Evolutionary conservation across 53 echinoderm and acorn worm genomes (phyloP), one percentile per base, ranked within the genome.

Genomic region (Arbacia lixula): DNA sequence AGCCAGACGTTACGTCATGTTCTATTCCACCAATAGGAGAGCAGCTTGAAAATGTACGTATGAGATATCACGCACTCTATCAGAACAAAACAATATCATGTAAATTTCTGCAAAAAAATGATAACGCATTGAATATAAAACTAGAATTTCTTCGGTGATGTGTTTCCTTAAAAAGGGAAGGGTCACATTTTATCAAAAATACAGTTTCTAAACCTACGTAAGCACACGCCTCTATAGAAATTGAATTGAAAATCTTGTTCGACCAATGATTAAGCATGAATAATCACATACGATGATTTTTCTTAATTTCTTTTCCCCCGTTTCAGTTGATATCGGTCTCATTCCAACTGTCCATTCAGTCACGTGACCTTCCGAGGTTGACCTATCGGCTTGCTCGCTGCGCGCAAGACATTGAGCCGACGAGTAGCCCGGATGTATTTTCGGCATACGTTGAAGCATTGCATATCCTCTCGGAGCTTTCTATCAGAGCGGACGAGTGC

Each of bases 331-430:
- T 77, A 27, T 77, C 40, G 3, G 37, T 77, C 1, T 77, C 78
- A 5, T 77, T 55, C 16, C 76, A 76, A 38, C 60, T 40, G 5
- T 21, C 6, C 25, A 39, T 77, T 58, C 12, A 24, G 28, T 54
- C 78, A 77, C 78, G 78, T 77, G 78, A 77, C 28, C 60, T 77
- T 1, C 78, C 78, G 5, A 38, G 78, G 58, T 25, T 77, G 16
- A 60, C 78, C 41, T 77, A 77, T 77, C 78, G 78, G 5, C 60
- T 77, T 6, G 56, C 40, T 1, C 78, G 78, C 14, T 77, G 57
- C 28, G 78, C 78, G 3, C 36, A 77, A 27, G 60, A 58, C 24
- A 35, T 57, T 77, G 78, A 77, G 57, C 35, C 58, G 36, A 77
- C 27, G 0, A n/a, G 36, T 22, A 35, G 57, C 35, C n/a, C 11